Evolutionary conservation across 1,140 invertebrate genomes (phyloP).

Genomic region (Bombus cullumanus): DNA sequence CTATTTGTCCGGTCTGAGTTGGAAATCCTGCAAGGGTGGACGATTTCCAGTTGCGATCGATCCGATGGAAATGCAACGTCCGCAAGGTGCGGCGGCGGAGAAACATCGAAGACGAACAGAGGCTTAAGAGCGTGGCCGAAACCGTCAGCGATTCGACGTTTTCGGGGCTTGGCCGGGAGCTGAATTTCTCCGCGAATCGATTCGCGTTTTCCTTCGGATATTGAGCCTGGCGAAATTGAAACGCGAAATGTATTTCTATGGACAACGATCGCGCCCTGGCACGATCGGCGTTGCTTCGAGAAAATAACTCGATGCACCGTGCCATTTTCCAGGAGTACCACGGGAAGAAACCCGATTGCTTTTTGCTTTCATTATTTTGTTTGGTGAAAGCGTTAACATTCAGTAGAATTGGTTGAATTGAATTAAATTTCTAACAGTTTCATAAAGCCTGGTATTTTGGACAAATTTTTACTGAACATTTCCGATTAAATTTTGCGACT

Average conservation of each 20-base stretch:
- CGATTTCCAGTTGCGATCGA: not conserved
- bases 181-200: slow-evolving; percentile 18
- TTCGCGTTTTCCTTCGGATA: slow-evolving; percentile 13
- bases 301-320: slow-evolving; percentile 1
- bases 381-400: not conserved
- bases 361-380: not conserved
- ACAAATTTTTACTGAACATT: not conserved
- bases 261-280: not conserved
- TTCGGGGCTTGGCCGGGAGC: not conserved
- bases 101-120: not conserved
- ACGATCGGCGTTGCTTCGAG: slow-evolving; percentile 4
- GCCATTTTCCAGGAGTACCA: not conserved
- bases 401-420: not conserved
- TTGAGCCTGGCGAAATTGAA: slow-evolving; percentile 9
- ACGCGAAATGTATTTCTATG: not conserved
- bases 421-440: not conserved
- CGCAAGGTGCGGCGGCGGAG: not conserved
- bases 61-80: not conserved
- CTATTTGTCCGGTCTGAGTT: not conserved
- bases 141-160: slow-evolving; percentile 15
- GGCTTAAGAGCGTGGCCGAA: not conserved
- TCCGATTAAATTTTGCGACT: not conserved
- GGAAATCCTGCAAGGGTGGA: not conserved
- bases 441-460: not conserved
- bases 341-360: not conserved